A percentile compares a stretch with the other conserved stretches of the same genome.
Conservation (phyloP, 2,797 vertebrate genomes). For the Thaleichthys pacificus region DNA sequence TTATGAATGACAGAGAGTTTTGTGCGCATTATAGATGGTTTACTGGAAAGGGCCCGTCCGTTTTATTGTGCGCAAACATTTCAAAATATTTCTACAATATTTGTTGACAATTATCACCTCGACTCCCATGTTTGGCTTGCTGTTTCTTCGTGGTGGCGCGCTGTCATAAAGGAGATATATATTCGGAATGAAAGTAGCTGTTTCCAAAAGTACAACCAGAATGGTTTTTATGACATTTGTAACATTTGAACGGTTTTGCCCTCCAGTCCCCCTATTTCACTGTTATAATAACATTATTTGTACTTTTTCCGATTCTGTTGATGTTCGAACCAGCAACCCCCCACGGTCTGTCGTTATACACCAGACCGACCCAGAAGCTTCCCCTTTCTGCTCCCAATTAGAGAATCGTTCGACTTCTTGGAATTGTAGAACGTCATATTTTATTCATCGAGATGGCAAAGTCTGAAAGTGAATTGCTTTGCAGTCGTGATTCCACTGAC, state of each 20-base stretch:
- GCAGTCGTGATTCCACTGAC: constrained; percentile 27
- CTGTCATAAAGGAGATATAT: constrained; percentile 35
- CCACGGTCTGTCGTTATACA: no score
- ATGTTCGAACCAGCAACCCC: no score
- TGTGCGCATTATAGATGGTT: constrained; percentile 26
- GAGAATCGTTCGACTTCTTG: constrained; percentile 24
- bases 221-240: not conserved
- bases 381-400: constrained; percentile 44
- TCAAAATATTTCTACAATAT: constrained; percentile 54
- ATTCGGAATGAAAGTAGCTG: constrained; percentile 30
- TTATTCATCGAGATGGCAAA: constrained; percentile 64
- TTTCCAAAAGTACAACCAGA: not conserved
- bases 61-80: constrained; percentile 59
- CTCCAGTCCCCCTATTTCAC: no score
- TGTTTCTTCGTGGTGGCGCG: constrained; percentile 50
- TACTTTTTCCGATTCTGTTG: no score
- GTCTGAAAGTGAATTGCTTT: constrained; percentile 57
- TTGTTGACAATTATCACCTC: constrained; percentile 59
- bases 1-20: not conserved
- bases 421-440: constrained; percentile 54
- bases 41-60: constrained; percentile 41
- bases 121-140: constrained; percentile 47
- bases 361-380: not conserved
- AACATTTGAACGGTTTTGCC: no score
- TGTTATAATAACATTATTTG: no score